These are phyloP conservation scores for Neodontobutis hainanensis DNA, from an alignment of 2,113 vertebrate genomes.

Conservation along the genomic window DNA sequence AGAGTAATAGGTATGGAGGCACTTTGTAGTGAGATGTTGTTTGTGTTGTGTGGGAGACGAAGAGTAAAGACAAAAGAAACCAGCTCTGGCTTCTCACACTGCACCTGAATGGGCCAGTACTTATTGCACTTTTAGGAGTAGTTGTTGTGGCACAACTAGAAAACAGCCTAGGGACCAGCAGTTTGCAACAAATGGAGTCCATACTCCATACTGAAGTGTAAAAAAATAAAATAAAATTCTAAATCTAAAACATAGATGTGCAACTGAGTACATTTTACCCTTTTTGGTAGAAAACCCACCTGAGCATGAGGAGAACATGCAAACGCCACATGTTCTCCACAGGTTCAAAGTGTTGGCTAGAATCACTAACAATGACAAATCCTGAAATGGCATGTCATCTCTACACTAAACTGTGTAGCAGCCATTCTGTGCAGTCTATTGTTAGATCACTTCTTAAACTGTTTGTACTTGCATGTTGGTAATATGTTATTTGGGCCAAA, in stretches of 20 bases:
- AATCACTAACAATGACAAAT: conserved; percentile 43
- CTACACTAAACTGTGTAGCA: conserved; percentile 18
- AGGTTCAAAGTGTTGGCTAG: conserved; percentile 38
- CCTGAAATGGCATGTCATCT: conserved; percentile 42
- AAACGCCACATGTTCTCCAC: background rate
- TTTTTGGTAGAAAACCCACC: too few species aligned
- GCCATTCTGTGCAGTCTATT: conserved; percentile 14
- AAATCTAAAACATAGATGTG: background rate
- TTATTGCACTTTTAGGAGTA: background rate
- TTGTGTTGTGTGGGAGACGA: conserved; percentile 16
- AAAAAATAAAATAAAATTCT: too few species aligned
- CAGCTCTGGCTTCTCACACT: conserved; percentile 6
- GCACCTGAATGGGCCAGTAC: background rate
- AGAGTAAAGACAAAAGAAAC: conserved; percentile 14
- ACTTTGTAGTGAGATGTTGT: conserved; percentile 11
- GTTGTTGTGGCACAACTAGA: background rate
- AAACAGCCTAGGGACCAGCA: conserved; percentile 1
- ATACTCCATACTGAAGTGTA: background rate
- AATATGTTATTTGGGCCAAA: background rate
- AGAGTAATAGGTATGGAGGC: conserved; percentile 10
- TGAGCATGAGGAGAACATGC: too few species aligned
- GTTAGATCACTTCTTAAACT: background rate
- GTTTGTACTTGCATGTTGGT: background rate
- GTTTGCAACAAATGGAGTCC: background rate
- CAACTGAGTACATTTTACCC: background rate